Conservation (phyloP, 2,888 invertebrate species). For the Strigamia maritima region DNA sequence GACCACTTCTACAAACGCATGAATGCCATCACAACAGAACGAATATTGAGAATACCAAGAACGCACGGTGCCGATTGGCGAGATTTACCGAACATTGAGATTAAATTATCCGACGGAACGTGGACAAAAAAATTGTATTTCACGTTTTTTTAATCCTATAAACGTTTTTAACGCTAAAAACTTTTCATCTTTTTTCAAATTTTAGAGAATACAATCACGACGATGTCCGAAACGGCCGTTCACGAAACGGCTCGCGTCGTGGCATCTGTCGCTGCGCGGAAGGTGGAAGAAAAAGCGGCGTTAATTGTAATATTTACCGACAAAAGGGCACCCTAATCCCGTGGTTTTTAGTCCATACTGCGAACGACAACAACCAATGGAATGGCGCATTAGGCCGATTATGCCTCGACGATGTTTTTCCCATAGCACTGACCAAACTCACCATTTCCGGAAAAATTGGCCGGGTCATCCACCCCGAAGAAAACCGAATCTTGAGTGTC, state of each 20-base stretch:
- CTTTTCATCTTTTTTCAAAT: too few species aligned
- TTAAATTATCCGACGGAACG: conserved; percentile 68
- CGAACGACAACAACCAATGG: conserved; percentile 81
- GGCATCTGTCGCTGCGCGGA: conserved; percentile 75
- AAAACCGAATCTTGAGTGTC: conserved; percentile 77
- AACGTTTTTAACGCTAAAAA: too few species aligned
- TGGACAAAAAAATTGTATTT: conserved; percentile 62
- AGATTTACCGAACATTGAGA: conserved; percentile 73
- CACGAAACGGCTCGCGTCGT: conserved; percentile 57
- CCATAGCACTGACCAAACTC: conserved; percentile 76
- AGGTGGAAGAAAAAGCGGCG: conserved; percentile 58
- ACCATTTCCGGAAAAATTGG: conserved; percentile 90
- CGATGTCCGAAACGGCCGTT: conserved; percentile 58
- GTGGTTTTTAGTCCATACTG: conserved; percentile 85
- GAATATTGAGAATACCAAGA: conserved; percentile 71
- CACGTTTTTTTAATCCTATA: too few species aligned
- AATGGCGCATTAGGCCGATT: conserved; percentile 76
- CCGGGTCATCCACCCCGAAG: conserved; percentile 68
- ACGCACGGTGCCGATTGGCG: conserved; percentile 79
- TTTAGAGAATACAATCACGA: conserved; percentile 58
- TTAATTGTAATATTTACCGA: conserved; percentile 61
- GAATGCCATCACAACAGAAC: conserved; percentile 71
- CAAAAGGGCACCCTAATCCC: conserved; percentile 81
- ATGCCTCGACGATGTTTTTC: conserved; percentile 79
- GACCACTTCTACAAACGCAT: conserved; percentile 84